Percentiles rank a stretch among this genome's conserved stretches.
Conservation (phyloP, 2,113 vertebrate genomes). For the Prolemur simus region DNA sequence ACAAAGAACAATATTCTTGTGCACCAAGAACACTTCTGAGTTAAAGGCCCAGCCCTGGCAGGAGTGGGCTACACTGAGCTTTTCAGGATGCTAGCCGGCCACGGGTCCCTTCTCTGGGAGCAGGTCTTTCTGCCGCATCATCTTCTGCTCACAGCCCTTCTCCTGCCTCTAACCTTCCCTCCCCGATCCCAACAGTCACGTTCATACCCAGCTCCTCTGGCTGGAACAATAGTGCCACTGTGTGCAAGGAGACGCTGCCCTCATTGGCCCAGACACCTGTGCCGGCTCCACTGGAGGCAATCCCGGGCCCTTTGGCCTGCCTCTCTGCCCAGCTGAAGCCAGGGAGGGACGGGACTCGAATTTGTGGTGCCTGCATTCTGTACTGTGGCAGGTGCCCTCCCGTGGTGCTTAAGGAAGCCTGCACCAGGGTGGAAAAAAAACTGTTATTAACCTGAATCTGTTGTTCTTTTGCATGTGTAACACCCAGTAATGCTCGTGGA, state of each 20-base stretch:
- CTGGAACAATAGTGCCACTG: constrained; percentile 37
- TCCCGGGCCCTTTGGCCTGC: neutral
- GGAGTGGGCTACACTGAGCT: neutral
- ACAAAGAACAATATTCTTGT: neutral
- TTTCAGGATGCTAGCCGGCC: neutral
- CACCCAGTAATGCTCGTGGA: constrained; percentile 58
- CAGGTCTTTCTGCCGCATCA: neutral
- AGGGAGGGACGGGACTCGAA: neutral
- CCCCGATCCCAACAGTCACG: neutral
- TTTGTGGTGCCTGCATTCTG: neutral
- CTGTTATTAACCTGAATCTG: constrained; percentile 49
- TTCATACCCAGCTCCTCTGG: neutral
- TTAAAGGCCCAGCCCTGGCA: neutral
- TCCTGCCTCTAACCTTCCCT: neutral
- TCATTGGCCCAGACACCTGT: constrained; percentile 16
- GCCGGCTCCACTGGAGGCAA: neutral
- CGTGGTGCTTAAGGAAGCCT: neutral
- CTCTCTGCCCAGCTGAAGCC: neutral
- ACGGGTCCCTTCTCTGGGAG: neutral
- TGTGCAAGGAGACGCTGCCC: neutral
- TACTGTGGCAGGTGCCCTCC: neutral
- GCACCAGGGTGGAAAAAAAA: constrained; percentile 48
- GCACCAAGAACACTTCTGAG: neutral
- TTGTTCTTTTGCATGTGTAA: constrained; percentile 60
- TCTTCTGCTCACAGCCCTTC: neutral